These are phyloP conservation scores for Acanthosoma haemorrhoidale DNA, from an alignment of 2,888 invertebrate genomes.

Conservation along the genomic window DNA sequence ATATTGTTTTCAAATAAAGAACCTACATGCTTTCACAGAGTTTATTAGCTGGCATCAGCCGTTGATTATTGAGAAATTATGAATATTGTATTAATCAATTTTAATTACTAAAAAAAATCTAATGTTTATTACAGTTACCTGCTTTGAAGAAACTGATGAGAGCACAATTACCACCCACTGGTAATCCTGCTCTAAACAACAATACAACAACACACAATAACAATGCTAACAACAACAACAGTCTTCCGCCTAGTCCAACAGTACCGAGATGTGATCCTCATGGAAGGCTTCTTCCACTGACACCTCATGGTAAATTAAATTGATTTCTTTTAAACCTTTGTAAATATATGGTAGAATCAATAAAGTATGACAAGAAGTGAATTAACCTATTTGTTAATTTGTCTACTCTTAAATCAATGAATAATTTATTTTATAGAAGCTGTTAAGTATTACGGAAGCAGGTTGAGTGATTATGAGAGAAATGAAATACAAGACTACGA, in stretches of 20 bases:
- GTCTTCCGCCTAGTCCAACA: conserved; percentile 45
- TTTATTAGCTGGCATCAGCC: no score
- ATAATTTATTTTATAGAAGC: conserved; percentile 59
- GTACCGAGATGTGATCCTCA: conserved; percentile 45
- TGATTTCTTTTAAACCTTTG: not conserved
- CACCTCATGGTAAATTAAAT: conserved; percentile 51
- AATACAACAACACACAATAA: conserved; percentile 40
- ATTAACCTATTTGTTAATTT: not conserved
- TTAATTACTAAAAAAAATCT: no score
- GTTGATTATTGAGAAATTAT: no score
- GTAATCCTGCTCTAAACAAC: conserved; percentile 31
- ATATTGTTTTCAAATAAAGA: no score
- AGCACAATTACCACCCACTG: conserved; percentile 17
- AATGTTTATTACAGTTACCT: conserved; percentile 40
- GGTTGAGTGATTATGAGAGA: conserved; percentile 83
- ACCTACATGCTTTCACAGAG: no score
- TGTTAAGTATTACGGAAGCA: conserved; percentile 73
- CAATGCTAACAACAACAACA: conserved; percentile 44
- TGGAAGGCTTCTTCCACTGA: conserved; percentile 51
- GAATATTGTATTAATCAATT: no score
- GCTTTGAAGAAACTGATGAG: conserved; percentile 40
- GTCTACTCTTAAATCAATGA: conserved; percentile 16
- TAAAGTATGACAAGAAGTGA: not conserved
- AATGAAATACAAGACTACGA: conserved; percentile 86
- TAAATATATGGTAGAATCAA: not conserved